phyloP scores from a whole-genome alignment of 2,113 vertebrate genomes.

The Peucedramus taeniatus region DNA sequence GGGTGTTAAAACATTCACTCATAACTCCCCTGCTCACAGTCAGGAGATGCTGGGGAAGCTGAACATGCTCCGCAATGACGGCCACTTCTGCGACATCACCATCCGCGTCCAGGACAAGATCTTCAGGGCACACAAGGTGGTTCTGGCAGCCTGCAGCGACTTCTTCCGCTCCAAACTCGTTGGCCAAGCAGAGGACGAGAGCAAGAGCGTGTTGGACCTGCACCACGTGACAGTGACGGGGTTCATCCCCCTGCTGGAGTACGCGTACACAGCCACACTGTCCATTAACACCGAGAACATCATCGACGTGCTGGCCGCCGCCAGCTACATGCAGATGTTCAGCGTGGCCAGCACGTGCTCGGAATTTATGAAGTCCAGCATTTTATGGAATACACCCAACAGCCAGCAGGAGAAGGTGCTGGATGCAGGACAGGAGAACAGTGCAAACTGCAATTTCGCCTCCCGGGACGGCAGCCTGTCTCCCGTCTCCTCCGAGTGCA shows the following conservation, averaged over 20 bases:
- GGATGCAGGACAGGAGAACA: conserved; percentile 85
- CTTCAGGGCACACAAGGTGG: conserved; percentile 91
- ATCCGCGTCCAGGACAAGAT: conserved; percentile 92
- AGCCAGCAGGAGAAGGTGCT: conserved; percentile 82
- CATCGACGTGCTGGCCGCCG: conserved; percentile 94
- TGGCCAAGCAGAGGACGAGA: conserved; percentile 85
- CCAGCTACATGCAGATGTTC: conserved; percentile 99
- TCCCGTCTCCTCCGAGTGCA: conserved; percentile 95
- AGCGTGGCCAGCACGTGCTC: conserved; percentile 97
- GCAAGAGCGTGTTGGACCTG: conserved; percentile 91
- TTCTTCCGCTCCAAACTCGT: conserved; percentile 92
- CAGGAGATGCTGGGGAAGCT: conserved; percentile 94
- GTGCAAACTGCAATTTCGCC: conserved; percentile 83
- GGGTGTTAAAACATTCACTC: conserved; percentile 94
- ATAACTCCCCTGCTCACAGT: conserved; percentile 88
- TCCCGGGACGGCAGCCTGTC: conserved; percentile 93
- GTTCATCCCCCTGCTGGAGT: conserved; percentile 94
- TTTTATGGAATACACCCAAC: conserved; percentile 88
- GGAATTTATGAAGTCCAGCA: conserved; percentile 99
- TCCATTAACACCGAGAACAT: conserved; percentile 99
- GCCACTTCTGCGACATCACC: conserved; percentile 91
- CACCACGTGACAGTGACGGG: conserved; percentile 97
- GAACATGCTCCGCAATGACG: conserved; percentile 87
- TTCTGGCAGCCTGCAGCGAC: conserved; percentile 89
- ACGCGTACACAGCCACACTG: conserved; percentile 95